phyloP scores from a whole-genome alignment of 2,113 vertebrate genomes.

The Psilopsiagon aurifrons region DNA sequence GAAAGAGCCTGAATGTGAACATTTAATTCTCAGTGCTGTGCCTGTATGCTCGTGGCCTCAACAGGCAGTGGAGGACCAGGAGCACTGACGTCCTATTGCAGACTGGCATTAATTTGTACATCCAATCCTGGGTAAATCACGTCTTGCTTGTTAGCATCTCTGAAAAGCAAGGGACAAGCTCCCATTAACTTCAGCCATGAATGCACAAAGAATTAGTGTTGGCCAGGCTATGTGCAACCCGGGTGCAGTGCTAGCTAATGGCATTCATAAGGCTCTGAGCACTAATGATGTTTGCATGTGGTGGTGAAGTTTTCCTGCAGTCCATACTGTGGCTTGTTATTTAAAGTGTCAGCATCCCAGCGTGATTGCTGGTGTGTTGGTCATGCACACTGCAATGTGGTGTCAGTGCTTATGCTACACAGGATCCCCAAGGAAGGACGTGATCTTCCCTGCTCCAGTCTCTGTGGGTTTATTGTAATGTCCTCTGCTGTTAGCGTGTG shows the following conservation, averaged over 20 bases:
- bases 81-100: neutral
- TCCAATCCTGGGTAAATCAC: neutral
- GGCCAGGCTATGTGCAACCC: neutral
- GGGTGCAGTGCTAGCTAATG: neutral
- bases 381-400: neutral
- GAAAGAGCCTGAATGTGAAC: neutral
- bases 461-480: neutral
- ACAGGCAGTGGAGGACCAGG: neutral
- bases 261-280: slow-evolving; percentile 2
- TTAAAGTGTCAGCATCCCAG: neutral
- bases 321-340: neutral
- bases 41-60: neutral
- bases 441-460: neutral
- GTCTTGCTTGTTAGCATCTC: neutral
- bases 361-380: neutral
- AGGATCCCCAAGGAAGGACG: neutral
- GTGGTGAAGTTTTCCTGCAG: neutral
- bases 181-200: neutral
- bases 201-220: neutral
- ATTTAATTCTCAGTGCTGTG: neutral
- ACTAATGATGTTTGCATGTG: slow-evolving; percentile 5
- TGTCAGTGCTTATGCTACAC: neutral
- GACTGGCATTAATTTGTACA: neutral
- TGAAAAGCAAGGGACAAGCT: slow-evolving; percentile 19
- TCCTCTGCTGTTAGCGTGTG: neutral